A percentile compares a stretch with the other conserved stretches of the same genome.
These are phyloP conservation scores for Dryobates pubescens DNA, from an alignment of 2,797 vertebrate species.

Conservation along the genomic window DNA sequence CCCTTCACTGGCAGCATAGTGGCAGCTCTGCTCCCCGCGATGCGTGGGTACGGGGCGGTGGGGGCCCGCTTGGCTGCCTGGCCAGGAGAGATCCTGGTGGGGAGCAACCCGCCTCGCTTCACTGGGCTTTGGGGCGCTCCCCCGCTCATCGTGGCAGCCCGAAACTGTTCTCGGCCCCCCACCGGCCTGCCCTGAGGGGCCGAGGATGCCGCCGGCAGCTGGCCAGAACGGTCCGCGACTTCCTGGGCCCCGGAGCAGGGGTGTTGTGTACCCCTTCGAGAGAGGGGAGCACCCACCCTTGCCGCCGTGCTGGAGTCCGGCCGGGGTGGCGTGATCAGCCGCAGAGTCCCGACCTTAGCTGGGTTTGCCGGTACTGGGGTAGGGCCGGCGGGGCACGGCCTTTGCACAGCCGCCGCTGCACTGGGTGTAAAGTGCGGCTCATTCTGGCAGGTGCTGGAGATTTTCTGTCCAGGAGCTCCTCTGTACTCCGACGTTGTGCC, in stretches of 20 bases:
- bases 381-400: not conserved
- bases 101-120: not conserved
- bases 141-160: not conserved
- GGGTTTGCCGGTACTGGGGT: not conserved
- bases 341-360: too few species aligned
- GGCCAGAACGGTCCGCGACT: not conserved
- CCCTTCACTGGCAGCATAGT: too few species aligned
- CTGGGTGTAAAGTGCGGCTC: not conserved
- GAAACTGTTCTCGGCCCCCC: too few species aligned
- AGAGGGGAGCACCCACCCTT: not conserved
- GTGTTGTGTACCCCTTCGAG: not conserved
- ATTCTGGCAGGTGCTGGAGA: not conserved
- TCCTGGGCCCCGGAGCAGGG: not conserved
- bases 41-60: not conserved
- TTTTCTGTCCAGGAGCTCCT: not conserved
- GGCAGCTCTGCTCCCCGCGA: not conserved
- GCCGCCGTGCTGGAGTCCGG: not conserved
- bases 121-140: not conserved
- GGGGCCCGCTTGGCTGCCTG: not conserved
- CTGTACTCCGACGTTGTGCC: accelerated
- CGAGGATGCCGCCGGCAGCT: not conserved
- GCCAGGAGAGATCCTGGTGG: not conserved
- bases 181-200: not conserved
- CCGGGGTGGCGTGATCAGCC: not conserved
- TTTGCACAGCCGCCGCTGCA: not conserved